Evolutionary conservation across 2,888 invertebrate species (phyloP).

Genomic region (Spodoptera picta): DNA sequence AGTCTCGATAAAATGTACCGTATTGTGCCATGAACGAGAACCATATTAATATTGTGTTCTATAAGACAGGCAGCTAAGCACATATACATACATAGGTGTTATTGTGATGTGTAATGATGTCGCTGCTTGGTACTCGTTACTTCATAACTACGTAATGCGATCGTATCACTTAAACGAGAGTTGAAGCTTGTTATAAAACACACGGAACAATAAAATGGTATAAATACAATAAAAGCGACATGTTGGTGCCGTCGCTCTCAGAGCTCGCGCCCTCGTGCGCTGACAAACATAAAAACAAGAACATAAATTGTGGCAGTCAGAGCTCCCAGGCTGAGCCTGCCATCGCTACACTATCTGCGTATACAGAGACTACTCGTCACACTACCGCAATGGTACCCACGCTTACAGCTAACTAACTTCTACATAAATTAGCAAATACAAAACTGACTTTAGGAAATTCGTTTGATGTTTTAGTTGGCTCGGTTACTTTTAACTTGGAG

Average conservation of each 20-base stretch:
- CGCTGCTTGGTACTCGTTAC: not conserved
- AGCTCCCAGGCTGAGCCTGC: too few species aligned
- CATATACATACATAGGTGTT: too few species aligned
- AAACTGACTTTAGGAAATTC: slow-evolving; percentile 13
- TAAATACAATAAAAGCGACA: slow-evolving; percentile 30
- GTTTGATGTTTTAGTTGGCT: slow-evolving; percentile 27
- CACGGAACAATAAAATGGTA: slow-evolving; percentile 9
- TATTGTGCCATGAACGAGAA: slow-evolving; percentile 10
- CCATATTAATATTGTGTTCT: not conserved
- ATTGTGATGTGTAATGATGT: too few species aligned
- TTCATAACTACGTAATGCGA: not conserved
- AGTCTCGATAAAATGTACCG: slow-evolving; percentile 15
- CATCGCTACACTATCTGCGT: too few species aligned
- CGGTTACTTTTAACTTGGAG: slow-evolving; percentile 11
- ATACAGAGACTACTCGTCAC: not conserved
- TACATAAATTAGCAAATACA: slow-evolving; percentile 43
- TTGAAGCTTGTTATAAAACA: slow-evolving; percentile 6
- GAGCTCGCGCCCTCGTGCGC: slow-evolving; percentile 3
- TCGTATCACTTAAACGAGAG: slow-evolving; percentile 1
- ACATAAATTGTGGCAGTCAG: slow-evolving; percentile 25
- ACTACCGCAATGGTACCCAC: slow-evolving; percentile 14
- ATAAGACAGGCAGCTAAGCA: not conserved
- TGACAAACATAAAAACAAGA: slow-evolving; percentile 47
- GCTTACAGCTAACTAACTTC: slow-evolving; percentile 13
- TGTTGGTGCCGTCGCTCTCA: slow-evolving; percentile 7